phyloP scores from a whole-genome alignment of 1,140 invertebrate genomes.

The Drosophila virilis region DNA sequence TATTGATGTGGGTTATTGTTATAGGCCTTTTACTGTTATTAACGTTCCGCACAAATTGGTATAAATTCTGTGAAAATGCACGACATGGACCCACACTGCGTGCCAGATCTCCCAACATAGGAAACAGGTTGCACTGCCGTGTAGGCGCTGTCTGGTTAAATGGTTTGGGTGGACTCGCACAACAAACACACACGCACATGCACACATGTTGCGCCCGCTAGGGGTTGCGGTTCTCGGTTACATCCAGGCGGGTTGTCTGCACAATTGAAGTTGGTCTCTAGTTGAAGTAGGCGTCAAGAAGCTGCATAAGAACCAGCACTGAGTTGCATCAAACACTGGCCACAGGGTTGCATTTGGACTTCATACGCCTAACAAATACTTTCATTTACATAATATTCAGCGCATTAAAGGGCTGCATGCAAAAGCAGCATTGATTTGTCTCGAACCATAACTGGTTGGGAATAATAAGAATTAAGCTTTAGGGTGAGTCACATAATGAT shows the following conservation, averaged over 20 bases:
- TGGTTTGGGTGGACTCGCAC: slow-evolving; percentile 36
- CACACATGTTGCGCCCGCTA: slow-evolving; percentile 12
- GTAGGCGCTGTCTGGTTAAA: slow-evolving; percentile 40
- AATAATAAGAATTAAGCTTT: not conserved
- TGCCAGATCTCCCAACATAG: slow-evolving; percentile 11
- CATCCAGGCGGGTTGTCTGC: slow-evolving; percentile 28
- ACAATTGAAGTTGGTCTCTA: slow-evolving; percentile 32
- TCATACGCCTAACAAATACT: slow-evolving; percentile 1
- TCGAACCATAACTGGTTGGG: not conserved
- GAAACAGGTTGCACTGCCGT: slow-evolving; percentile 46
- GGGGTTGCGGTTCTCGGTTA: slow-evolving; percentile 40
- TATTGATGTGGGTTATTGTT: slow-evolving; percentile 82
- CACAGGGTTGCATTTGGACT: slow-evolving; percentile 29
- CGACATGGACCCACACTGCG: slow-evolving; percentile 16
- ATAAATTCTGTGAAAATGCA: slow-evolving; percentile 76
- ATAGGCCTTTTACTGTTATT: slow-evolving; percentile 75
- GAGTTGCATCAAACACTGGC: slow-evolving; percentile 40
- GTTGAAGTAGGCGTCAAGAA: slow-evolving; percentile 33
- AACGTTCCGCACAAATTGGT: slow-evolving; percentile 77
- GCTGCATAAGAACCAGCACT: slow-evolving; percentile 16
- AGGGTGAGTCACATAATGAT: not conserved
- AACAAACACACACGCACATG: not conserved
- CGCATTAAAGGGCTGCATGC: not conserved
- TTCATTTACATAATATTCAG: not conserved
- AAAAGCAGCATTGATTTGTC: not conserved